phyloP scores from a whole-genome alignment of 2,797 vertebrate genomes.

The Melopsittacus undulatus region DNA sequence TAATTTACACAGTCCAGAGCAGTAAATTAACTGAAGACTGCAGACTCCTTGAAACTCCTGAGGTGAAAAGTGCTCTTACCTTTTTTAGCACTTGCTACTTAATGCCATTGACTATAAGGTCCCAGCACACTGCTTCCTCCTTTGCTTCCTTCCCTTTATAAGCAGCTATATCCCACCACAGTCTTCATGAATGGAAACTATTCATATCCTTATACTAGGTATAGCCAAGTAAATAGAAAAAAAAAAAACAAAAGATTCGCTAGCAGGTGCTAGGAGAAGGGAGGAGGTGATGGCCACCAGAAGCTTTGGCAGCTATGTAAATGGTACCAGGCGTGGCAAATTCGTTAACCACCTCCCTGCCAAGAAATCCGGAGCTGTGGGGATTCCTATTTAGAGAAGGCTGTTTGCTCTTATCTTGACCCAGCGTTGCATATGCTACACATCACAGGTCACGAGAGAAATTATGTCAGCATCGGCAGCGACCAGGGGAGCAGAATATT shows the following conservation, averaged over 20 bases:
- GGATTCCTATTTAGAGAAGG: background rate
- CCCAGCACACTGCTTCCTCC: background rate
- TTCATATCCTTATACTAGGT: background rate
- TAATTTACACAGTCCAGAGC: background rate
- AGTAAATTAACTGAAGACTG: background rate
- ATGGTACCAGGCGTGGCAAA: background rate
- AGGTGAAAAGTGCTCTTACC: background rate
- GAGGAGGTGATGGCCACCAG: background rate
- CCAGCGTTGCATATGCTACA: background rate
- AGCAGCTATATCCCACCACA: background rate
- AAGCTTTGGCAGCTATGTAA: background rate
- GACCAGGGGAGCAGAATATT: background rate
- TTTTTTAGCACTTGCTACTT: background rate
- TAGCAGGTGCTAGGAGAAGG: background rate
- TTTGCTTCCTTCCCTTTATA: background rate
- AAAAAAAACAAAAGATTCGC: background rate
- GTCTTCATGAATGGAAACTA: background rate
- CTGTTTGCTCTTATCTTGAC: slow-evolving; percentile 38
- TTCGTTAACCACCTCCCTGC: background rate
- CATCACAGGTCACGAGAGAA: background rate
- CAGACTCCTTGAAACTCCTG: background rate
- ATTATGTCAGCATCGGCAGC: background rate
- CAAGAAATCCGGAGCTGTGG: background rate
- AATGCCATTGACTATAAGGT: background rate
- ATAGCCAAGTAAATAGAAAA: background rate